Percentiles rank a stretch among this genome's conserved stretches.
phyloP scores from a whole-genome alignment of 2,113 vertebrate species.

The Spizaetus ornatus region DNA sequence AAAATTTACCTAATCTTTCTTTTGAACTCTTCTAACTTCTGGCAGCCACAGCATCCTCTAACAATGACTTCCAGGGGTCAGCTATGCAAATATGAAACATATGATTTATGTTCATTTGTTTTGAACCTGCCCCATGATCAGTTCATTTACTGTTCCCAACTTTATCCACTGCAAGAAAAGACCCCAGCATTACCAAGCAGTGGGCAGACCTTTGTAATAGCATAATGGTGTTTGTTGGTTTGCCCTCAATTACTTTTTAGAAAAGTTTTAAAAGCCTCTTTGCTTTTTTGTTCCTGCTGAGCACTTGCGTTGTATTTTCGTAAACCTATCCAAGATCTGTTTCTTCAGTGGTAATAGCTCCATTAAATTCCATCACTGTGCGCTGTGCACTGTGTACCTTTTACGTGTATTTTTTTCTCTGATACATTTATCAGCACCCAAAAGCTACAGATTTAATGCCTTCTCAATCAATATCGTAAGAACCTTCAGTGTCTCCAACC shows the following conservation, averaged over 20 bases:
- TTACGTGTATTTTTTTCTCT: not conserved
- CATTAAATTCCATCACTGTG: not conserved
- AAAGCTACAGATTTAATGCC: not conserved
- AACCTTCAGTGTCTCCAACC: not conserved
- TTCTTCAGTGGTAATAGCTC: not conserved
- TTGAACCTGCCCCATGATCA: not conserved
- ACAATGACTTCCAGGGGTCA: not conserved
- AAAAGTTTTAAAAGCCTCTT: not conserved
- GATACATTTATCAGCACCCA: not conserved
- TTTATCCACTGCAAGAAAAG: not conserved
- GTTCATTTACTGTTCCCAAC: not conserved
- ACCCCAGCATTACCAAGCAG: not conserved
- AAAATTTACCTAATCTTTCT: not conserved
- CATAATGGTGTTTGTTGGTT: not conserved
- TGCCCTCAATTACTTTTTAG: not conserved
- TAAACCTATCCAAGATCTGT: not conserved
- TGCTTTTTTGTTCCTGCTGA: not conserved
- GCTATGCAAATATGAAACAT: not conserved
- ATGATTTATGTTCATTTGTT: not conserved
- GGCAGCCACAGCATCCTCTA: not conserved
- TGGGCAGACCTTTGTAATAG: not conserved
- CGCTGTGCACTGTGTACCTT: not conserved
- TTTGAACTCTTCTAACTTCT: not conserved
- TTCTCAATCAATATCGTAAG: not conserved
- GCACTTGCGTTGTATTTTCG: not conserved